Conservation (phyloP, 1,140 invertebrate species). For the Mizuhopecten yessoensis region DNA sequence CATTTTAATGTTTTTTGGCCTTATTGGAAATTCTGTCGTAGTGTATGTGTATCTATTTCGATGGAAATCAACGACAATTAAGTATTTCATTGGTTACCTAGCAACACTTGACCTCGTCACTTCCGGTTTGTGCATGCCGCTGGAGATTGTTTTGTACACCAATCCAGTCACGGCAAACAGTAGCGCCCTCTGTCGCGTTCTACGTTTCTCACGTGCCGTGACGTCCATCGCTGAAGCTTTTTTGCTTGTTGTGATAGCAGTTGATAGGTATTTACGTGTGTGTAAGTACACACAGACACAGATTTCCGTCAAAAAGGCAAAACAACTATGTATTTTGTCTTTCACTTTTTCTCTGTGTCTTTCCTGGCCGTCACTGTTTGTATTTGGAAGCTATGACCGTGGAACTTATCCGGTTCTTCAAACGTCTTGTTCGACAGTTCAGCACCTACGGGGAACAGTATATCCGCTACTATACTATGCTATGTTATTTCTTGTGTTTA, state of each 20-base stretch:
- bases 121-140: slow-evolving; percentile 55
- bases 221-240: slow-evolving; percentile 58
- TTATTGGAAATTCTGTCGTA: slow-evolving; percentile 56
- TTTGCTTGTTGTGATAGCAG: slow-evolving; percentile 55
- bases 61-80: slow-evolving; percentile 56
- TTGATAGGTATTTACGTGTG: slow-evolving; percentile 56
- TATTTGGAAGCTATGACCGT: slow-evolving; percentile 50
- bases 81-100: slow-evolving; percentile 60
- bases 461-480: slow-evolving; percentile 54
- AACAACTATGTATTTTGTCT: slow-evolving; percentile 45
- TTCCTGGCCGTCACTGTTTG: slow-evolving; percentile 57
- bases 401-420: slow-evolving; percentile 42
- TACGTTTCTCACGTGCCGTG: slow-evolving; percentile 54
- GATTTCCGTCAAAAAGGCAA: slow-evolving; percentile 45
- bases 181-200: slow-evolving; percentile 51
- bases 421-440: slow-evolving; percentile 51
- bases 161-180: slow-evolving; percentile 49
- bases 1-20: slow-evolving; percentile 53
- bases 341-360: slow-evolving; percentile 20
- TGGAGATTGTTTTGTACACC: slow-evolving; percentile 58
- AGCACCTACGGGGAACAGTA: slow-evolving; percentile 9
- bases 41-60: slow-evolving; percentile 55
- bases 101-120: slow-evolving; percentile 54
- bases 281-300: slow-evolving; percentile 46
- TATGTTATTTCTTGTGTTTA: slow-evolving; percentile 51